These are phyloP conservation scores for Pseudomyrmex cubaensis DNA, from an alignment of 1,140 invertebrate species.

Conservation along the genomic window DNA sequence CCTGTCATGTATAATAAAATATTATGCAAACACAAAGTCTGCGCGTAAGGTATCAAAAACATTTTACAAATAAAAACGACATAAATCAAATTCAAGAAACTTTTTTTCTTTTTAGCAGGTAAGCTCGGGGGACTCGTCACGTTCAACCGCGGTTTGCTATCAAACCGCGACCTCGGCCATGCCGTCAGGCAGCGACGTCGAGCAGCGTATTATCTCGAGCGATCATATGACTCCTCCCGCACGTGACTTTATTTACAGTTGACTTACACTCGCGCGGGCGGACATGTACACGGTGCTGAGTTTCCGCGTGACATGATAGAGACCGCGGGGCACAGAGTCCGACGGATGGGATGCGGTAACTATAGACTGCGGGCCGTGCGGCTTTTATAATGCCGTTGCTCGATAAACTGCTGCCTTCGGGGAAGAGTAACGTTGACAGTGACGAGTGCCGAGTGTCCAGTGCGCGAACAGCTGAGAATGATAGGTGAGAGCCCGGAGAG, in stretches of 20 bases:
- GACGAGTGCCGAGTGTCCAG: conserved; percentile 66
- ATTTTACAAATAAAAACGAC: background rate
- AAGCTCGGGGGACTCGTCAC: too few species aligned
- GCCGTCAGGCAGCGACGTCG: conserved; percentile 51
- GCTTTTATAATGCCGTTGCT: conserved; percentile 85
- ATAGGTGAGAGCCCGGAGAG: conserved; percentile 75
- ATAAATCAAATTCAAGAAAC: too few species aligned
- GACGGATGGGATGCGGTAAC: conserved; percentile 70
- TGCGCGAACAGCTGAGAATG: conserved; percentile 55
- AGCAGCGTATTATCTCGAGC: conserved; percentile 73
- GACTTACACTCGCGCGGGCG: conserved; percentile 75
- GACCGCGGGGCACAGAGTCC: conserved; percentile 74
- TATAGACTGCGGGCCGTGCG: conserved; percentile 68
- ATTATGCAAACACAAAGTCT: background rate
- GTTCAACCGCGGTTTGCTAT: too few species aligned
- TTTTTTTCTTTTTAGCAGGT: too few species aligned
- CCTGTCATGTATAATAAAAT: background rate
- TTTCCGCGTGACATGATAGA: conserved; percentile 81
- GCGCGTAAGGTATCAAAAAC: background rate
- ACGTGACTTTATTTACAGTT: conserved; percentile 87
- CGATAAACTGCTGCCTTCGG: conserved; percentile 82
- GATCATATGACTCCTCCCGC: conserved; percentile 86
- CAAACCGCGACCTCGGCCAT: background rate
- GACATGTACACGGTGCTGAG: conserved; percentile 72
- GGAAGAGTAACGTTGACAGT: conserved; percentile 74